Percentiles rank a stretch among this genome's conserved stretches.
phyloP scores from a whole-genome alignment of 35 echinoderm and acorn worm genomes.

The Amphiura filiformis region DNA sequence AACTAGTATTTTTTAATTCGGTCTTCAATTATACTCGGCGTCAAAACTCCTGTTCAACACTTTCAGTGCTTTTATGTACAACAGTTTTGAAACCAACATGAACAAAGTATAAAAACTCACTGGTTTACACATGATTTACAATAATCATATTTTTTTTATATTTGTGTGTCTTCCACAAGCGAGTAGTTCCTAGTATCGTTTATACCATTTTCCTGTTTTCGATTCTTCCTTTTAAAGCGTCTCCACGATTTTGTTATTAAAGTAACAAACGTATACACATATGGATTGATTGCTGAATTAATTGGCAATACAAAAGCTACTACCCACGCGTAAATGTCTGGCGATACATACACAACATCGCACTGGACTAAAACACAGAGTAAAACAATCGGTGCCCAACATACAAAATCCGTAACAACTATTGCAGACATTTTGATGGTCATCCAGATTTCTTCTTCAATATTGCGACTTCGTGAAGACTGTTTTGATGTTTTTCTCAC shows the following conservation, averaged over 20 bases:
- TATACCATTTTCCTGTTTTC: too few species aligned
- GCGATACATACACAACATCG: background rate
- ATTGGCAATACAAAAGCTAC: background rate
- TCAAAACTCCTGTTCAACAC: too few species aligned
- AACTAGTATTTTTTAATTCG: too few species aligned
- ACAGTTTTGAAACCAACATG: too few species aligned
- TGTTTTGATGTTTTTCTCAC: background rate
- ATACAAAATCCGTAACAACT: background rate
- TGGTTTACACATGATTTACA: too few species aligned
- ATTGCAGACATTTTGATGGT: constrained; percentile 2
- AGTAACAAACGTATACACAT: background rate
- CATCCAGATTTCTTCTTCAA: background rate
- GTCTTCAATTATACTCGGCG: too few species aligned
- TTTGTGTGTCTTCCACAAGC: too few species aligned
- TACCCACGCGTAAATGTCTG: background rate
- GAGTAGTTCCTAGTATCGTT: too few species aligned
- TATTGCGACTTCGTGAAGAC: background rate
- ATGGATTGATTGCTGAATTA: background rate
- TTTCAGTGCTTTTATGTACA: too few species aligned
- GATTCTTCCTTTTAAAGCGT: too few species aligned
- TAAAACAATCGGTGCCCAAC: background rate
- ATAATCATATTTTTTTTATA: too few species aligned
- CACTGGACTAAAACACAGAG: background rate
- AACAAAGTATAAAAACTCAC: too few species aligned
- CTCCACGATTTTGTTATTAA: background rate